phyloP scores from a whole-genome alignment of 2,797 vertebrate species.

The Pempheris klunzingeri region DNA sequence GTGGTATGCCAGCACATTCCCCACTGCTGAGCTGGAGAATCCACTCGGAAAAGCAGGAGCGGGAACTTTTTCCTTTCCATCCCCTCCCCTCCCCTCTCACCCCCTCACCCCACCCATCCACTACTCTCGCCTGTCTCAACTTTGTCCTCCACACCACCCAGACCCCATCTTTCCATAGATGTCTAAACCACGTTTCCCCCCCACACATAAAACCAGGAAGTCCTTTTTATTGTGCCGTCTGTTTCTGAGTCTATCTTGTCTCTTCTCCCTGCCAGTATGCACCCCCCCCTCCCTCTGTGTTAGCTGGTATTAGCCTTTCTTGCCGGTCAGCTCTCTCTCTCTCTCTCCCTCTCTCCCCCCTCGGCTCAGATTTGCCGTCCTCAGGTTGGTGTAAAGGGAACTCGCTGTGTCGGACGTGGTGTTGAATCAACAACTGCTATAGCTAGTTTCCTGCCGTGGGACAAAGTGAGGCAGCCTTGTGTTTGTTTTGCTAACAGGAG shows the following conservation, averaged over 20 bases:
- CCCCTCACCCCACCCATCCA: slow-evolving; percentile 54
- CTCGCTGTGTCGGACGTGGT: slow-evolving; percentile 53
- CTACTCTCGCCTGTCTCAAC: slow-evolving; percentile 45
- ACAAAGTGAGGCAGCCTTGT: slow-evolving; percentile 50
- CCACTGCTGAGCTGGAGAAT: slow-evolving; percentile 91
- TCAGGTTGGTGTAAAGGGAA: slow-evolving; percentile 51
- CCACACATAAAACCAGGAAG: slow-evolving; percentile 36
- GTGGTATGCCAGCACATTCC: slow-evolving; percentile 94
- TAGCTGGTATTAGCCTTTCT: slow-evolving; percentile 16
- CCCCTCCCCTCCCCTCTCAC: no score
- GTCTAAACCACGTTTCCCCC: not conserved
- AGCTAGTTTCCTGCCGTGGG: slow-evolving; percentile 45
- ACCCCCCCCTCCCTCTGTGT: not conserved
- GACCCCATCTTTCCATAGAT: not conserved
- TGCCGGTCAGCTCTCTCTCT: slow-evolving; percentile 29
- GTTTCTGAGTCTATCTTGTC: not conserved
- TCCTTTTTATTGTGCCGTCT: slow-evolving; percentile 21
- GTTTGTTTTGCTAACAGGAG: slow-evolving; percentile 80
- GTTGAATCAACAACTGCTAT: slow-evolving; percentile 79
- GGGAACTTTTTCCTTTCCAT: slow-evolving; percentile 75
- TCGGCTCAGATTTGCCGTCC: slow-evolving; percentile 20
- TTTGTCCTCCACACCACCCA: slow-evolving; percentile 39
- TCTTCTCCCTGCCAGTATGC: slow-evolving; percentile 3
- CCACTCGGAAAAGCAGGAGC: slow-evolving; percentile 77
- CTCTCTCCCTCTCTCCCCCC: no score